Conservation (phyloP, 2,797 vertebrate species). For the Melanogrammus aeglefinus region DNA sequence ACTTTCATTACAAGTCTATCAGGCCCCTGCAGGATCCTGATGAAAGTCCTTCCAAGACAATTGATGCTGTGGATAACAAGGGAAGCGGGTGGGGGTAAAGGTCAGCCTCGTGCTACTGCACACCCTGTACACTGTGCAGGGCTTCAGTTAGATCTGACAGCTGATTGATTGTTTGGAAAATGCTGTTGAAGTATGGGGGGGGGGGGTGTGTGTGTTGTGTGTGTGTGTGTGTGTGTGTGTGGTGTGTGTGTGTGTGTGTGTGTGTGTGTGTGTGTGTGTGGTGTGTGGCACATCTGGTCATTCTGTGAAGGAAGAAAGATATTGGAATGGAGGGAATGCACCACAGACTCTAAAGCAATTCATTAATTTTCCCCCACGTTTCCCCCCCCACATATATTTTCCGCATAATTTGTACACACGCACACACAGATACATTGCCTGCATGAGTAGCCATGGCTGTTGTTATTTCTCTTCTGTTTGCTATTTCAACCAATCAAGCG, state of each 20-base stretch:
- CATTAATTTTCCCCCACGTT: conserved; percentile 42
- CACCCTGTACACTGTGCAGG: not conserved
- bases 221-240: not conserved
- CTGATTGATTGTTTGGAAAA: conserved; percentile 44
- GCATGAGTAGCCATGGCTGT: conserved; percentile 5
- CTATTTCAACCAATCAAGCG: conserved; percentile 50
- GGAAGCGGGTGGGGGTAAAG: conserved; percentile 51
- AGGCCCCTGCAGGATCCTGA: conserved; percentile 50
- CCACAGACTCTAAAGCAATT: conserved; percentile 32
- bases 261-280: not conserved
- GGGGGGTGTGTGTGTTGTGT: too few species aligned
- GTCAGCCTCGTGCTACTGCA: not conserved
- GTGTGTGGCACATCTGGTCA: conserved; percentile 27
- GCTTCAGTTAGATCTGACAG: conserved; percentile 34
- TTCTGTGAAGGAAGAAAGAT: conserved; percentile 29
- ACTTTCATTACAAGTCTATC: conserved; percentile 62
- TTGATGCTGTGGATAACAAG: conserved; percentile 65
- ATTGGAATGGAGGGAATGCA: conserved; percentile 21
- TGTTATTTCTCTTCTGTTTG: conserved; percentile 33
- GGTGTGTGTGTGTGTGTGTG: not conserved
- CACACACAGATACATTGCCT: not conserved
- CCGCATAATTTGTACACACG: conserved; percentile 24
- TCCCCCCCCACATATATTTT: conserved; percentile 3
- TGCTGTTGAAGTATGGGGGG: not conserved
- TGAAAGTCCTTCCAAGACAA: conserved; percentile 58